These are phyloP conservation scores for Hofmannophila pseudospretella DNA, from an alignment of 2,888 invertebrate species.

Conservation along the genomic window DNA sequence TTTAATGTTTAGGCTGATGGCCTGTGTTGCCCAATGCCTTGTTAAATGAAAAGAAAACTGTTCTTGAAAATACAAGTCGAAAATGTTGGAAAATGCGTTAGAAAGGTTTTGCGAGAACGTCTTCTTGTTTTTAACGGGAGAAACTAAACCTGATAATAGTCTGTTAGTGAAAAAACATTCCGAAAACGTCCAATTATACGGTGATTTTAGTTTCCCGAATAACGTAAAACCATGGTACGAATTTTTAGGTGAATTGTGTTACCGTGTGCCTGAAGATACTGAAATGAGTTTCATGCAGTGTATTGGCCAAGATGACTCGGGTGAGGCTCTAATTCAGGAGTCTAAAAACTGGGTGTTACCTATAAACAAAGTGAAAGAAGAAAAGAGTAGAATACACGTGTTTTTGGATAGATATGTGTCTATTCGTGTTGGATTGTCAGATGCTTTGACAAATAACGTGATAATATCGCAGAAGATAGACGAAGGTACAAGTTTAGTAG, in stretches of 20 bases:
- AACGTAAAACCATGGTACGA: conserved; percentile 77
- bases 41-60: too few relatives aligned
- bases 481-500: conserved; percentile 20
- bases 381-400: conserved; percentile 66
- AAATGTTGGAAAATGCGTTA: conserved; percentile 40
- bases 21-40: too few relatives aligned
- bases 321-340: conserved; percentile 44
- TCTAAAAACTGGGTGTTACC: conserved; percentile 69
- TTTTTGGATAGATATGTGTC: conserved; percentile 65
- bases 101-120: conserved; percentile 34
- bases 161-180: conserved; percentile 76
- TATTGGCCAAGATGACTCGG: conserved; percentile 35
- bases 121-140: conserved; percentile 34
- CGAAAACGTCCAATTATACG: conserved; percentile 72
- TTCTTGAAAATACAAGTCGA: conserved; percentile 6
- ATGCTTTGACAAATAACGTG: conserved; percentile 32
- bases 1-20: too few relatives aligned
- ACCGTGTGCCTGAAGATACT: conserved; percentile 12
- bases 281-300: conserved; percentile 34
- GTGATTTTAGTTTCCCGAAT: conserved; percentile 82
- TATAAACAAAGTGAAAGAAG: conserved; percentile 51
- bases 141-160: conserved; percentile 25
- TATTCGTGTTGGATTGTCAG: conserved; percentile 39
- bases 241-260: conserved; percentile 17
- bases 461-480: conserved; percentile 30